Evolutionary conservation across 2,797 vertebrate species (phyloP).

Genomic region (Hylomyscus alleni): DNA sequence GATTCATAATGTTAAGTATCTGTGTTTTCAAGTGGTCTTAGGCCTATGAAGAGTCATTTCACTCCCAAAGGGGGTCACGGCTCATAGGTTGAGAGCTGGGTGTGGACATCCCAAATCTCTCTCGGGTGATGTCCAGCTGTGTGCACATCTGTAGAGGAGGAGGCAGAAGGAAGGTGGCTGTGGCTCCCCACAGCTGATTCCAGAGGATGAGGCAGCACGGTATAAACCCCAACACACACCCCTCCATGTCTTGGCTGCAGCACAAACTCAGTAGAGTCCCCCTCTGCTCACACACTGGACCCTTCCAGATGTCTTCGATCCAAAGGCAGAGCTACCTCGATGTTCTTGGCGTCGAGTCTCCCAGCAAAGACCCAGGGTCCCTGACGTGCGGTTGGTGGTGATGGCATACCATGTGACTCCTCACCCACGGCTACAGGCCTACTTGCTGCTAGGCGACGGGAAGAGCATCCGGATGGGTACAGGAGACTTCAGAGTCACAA

Average conservation of each 20-base stretch:
- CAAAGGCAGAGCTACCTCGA: background rate
- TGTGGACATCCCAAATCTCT: background rate
- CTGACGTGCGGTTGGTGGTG: accelerated
- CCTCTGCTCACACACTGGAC: background rate
- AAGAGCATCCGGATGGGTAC: too few species aligned
- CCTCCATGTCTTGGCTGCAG: too few species aligned
- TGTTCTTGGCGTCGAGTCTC: background rate
- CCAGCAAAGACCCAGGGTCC: background rate
- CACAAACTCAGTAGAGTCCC: too few species aligned
- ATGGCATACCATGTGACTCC: background rate
- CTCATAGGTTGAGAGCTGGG: background rate
- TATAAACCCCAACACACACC: too few species aligned
- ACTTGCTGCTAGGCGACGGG: background rate
- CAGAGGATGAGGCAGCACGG: background rate
- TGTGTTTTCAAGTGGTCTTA: background rate
- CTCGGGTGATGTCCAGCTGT: background rate
- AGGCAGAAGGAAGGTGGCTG: background rate
- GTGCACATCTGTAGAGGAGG: background rate
- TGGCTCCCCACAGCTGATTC: background rate
- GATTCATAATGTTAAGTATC: background rate
- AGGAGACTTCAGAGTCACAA: background rate
- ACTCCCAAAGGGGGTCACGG: background rate
- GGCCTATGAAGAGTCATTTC: background rate
- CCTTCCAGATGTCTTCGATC: background rate
- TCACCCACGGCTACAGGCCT: background rate